Conservation (phyloP, 2,888 invertebrate genomes). For the Colletes collaris region DNA sequence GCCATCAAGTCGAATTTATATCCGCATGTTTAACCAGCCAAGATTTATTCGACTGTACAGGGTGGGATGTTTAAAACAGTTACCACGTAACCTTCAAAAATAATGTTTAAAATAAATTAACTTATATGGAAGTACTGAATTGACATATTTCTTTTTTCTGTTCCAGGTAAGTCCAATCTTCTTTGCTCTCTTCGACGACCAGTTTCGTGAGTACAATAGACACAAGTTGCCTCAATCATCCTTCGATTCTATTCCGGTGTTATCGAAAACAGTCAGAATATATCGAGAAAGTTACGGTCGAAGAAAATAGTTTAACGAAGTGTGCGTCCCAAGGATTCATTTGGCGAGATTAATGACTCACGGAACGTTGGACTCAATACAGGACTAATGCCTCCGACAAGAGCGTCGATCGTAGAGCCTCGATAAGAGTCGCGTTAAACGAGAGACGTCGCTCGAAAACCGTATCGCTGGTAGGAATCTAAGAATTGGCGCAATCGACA, state of each 20-base stretch:
- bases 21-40: too few relatives aligned
- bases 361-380: not conserved
- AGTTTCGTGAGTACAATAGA: conserved; percentile 5
- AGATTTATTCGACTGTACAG: too few relatives aligned
- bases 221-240: too few relatives aligned
- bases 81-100: too few relatives aligned
- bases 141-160: conserved; percentile 22
- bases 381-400: not conserved
- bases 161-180: conserved; percentile 50
- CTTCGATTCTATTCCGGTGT: too few relatives aligned
- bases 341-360: not conserved
- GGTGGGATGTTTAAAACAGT: too few relatives aligned
- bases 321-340: not conserved
- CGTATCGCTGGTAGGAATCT: not conserved
- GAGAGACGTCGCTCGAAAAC: not conserved
- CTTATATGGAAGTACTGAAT: too few relatives aligned
- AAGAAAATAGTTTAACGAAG: not conserved
- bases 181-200: too few relatives aligned
- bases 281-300: not conserved
- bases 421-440: not conserved
- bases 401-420: not conserved
- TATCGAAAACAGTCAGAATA: too few relatives aligned
- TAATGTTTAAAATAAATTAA: too few relatives aligned
- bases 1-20: too few relatives aligned
- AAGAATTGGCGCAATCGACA: conserved; percentile 8